Evolutionary conservation across 2,888 invertebrate genomes (phyloP), one percentile per base, ranked within the genome.

Genomic region (Mythimna ferrago): DNA sequence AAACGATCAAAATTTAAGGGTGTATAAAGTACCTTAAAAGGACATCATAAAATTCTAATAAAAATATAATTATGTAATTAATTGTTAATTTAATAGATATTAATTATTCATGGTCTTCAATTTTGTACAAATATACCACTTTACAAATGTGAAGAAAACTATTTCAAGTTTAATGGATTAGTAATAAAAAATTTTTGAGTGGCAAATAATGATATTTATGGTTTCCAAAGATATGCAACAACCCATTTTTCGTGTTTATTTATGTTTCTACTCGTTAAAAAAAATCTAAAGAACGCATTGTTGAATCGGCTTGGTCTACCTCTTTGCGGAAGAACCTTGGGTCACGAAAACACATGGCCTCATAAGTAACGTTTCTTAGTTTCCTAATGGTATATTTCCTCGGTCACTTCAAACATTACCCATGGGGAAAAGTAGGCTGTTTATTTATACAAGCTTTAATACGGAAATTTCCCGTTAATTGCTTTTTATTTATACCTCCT

Each of bases 381-480:
- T 48, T 10, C 53, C 35, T 14, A 48, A 26, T 69, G 14, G 7
- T 56, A 44, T n/a, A 75, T 21, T 63, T 70, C 7, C 14, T 54
- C 21, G 58, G 53, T 38, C 11, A 32, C 21, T 32, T 9, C 26
- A 6, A 7, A 71, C 58, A 60, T 71, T 60, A 54, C 71, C 48
- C 63, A 54, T 14, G 16, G 72, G 58, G 7, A 54, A 60, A 56
- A 51, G 16, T 14, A 16, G 26, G 1, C 11, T 64, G 38, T 64
- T 71, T 76, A 41, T 26, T 44, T 63, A 48, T 14, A 38, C 9
- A 38, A 1, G 7, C 35, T 26, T 32, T 54, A 63, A 60, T 54
- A 64, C 48, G 60, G 64, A 76, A 64, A 64, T 21, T 60, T 1
- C 10, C 32, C 41, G 72, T 64, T 51, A 71, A 60, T 60, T 78